phyloP scores from a whole-genome alignment of 2,888 invertebrate genomes.

The Pristionchus japonicus region DNA sequence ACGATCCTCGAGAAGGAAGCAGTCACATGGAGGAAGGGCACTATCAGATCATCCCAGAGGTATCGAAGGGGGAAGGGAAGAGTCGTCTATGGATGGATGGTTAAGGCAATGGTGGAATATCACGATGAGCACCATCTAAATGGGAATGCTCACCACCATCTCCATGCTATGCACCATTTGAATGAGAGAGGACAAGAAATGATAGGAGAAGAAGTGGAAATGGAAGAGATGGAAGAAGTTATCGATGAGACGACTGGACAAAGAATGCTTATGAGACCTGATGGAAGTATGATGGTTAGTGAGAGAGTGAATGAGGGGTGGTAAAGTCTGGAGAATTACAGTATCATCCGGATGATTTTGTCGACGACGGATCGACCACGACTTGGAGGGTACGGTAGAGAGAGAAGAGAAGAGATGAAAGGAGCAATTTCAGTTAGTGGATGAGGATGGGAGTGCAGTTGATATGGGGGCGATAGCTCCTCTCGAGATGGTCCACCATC shows the following conservation, averaged over 20 bases:
- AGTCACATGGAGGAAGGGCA: not conserved
- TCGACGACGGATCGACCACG: slow-evolving; percentile 39
- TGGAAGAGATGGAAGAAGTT: slow-evolving; percentile 37
- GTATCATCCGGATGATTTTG: slow-evolving; percentile 28
- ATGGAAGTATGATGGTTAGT: not conserved
- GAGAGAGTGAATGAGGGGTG: not conserved
- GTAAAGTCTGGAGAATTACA: slow-evolving; percentile 16
- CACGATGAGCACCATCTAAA: not conserved
- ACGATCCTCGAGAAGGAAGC: not conserved
- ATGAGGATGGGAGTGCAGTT: not conserved
- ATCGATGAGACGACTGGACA: slow-evolving; percentile 32
- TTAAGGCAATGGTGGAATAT: not conserved
- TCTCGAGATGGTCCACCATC: not conserved
- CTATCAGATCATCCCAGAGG: not conserved
- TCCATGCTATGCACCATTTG: not conserved
- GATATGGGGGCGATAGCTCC: not conserved
- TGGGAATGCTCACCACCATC: not conserved
- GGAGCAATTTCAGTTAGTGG: not conserved
- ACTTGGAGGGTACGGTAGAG: slow-evolving; percentile 35
- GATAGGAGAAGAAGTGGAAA: slow-evolving; percentile 1
- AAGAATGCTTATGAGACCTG: slow-evolving; percentile 16
- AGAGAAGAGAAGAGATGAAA: not conserved
- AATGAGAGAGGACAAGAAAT: not conserved
- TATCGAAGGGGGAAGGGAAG: not conserved
- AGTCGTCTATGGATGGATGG: not conserved